phyloP scores from a whole-genome alignment of 1,140 invertebrate species.

The Gyrodactylus salaris region DNA sequence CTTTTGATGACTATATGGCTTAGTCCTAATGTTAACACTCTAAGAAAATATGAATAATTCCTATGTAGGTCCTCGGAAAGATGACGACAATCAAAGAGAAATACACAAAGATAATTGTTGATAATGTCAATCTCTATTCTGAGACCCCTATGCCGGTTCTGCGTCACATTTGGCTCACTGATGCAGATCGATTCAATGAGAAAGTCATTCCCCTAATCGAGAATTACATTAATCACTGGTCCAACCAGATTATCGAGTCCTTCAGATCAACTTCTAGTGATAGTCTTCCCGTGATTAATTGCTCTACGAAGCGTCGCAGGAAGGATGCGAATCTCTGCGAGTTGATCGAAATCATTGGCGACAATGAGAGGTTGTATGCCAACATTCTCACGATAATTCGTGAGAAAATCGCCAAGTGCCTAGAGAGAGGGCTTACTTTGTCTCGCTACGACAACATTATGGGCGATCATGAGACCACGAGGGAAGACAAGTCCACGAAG shows the following conservation, averaged over 20 bases:
- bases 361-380: background rate
- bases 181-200: background rate
- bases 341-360: background rate
- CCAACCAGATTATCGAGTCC: background rate
- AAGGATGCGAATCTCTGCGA: background rate
- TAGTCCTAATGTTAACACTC: background rate
- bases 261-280: background rate
- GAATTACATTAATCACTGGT: background rate
- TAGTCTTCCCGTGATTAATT: background rate
- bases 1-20: no score
- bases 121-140: background rate
- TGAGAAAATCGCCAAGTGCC: background rate
- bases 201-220: background rate
- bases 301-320: background rate
- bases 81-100: constrained; percentile 1
- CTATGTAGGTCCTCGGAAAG: background rate
- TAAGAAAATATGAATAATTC: background rate
- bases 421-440: background rate
- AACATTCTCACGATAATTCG: background rate
- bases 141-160: background rate
- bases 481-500: background rate
- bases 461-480: background rate
- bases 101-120: background rate
- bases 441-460: background rate
- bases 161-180: background rate